Conservation (phyloP, 2,888 invertebrate genomes). For the Lepidocyrtinus sp. region DNA sequence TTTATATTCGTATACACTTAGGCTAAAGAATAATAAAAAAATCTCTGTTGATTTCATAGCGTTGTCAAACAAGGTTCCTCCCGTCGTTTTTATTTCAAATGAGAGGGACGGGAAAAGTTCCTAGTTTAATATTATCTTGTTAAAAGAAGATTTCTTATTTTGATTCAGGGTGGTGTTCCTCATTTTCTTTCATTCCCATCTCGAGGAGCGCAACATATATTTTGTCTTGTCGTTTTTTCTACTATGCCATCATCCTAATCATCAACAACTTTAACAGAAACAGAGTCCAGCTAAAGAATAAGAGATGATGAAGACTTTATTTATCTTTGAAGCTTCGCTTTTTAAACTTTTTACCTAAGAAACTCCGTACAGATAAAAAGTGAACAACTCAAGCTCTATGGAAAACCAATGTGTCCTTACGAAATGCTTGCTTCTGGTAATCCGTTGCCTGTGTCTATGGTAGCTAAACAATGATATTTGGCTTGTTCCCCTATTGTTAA, state of each 20-base stretch:
- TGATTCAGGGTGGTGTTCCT: constrained; percentile 59
- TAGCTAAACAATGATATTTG: too few relatives aligned
- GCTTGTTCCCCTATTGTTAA: too few relatives aligned
- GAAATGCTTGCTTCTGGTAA: too few relatives aligned
- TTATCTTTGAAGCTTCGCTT: too few relatives aligned
- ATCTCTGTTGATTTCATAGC: constrained; percentile 45
- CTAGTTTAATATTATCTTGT: constrained; percentile 53
- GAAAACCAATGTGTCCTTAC: too few relatives aligned
- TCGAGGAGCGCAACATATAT: constrained; percentile 14
- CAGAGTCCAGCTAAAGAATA: background rate
- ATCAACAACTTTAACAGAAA: background rate
- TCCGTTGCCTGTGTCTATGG: too few relatives aligned
- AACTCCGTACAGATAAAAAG: too few relatives aligned
- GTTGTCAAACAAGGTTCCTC: constrained; percentile 54
- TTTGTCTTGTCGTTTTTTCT: too few relatives aligned
- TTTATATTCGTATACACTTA: constrained; percentile 19
- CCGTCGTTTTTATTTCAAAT: constrained; percentile 53
- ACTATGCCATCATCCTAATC: background rate
- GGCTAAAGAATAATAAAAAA: constrained; percentile 24
- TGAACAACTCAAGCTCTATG: too few relatives aligned
- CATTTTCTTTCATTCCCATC: constrained; percentile 37
- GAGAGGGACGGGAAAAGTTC: constrained; percentile 17
- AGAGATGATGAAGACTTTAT: background rate
- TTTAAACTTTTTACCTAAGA: too few relatives aligned
- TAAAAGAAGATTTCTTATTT: constrained; percentile 51